Base-by-base conservation (phyloP, 2,113 vertebrate genomes). In the Colaptes auratus region DNA sequence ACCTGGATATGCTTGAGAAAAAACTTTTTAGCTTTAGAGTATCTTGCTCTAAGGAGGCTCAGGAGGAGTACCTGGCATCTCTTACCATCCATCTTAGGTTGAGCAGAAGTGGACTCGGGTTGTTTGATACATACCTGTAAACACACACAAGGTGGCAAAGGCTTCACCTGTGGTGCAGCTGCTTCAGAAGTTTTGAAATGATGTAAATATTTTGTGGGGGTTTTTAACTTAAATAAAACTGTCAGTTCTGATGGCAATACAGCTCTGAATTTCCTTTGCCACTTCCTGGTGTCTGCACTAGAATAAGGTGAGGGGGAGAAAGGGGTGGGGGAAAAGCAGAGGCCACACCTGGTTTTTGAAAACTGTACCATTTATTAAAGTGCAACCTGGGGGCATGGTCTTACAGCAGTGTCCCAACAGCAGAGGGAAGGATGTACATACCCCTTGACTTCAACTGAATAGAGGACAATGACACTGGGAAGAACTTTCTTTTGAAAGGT, bases 321-420 rank as follows among this genome's bases (percentile, higher is more conserved):
- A 8, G 36, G 39, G 11, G 39, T 18, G 27, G 28, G 4, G n/a
- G n/a, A n/a, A n/a, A 84, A 85, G 33, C 65, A 93, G 44, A 81
- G 42, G 10, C 33, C 58, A 82, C 42, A 44, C 31, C 0, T 31
- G 4, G 46, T 25, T 92, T 92, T 88, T 90, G 89, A 87, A 97
- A 93, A 89, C 81, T 86, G 89, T 94, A 95, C 92, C 93, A 76
- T 97, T 97, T 94, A 96, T 96, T 96, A 94, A 97, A 97, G 91
- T 97, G 82, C 92, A 97, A 53, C 76, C 88, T 58, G 93, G 93
- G 82, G 81, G 48, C 71, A 80, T 90, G 79, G 76, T 91, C 89
- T 93, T 95, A 90, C 74, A 95, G 93, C 77, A 93, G 61, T 88
- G 74, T 88, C 63, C 60, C 60, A 13, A 64, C 27, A 75, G 56